Evolutionary conservation across 1,140 invertebrate species (phyloP).

Genomic region (Amyelois transitella): DNA sequence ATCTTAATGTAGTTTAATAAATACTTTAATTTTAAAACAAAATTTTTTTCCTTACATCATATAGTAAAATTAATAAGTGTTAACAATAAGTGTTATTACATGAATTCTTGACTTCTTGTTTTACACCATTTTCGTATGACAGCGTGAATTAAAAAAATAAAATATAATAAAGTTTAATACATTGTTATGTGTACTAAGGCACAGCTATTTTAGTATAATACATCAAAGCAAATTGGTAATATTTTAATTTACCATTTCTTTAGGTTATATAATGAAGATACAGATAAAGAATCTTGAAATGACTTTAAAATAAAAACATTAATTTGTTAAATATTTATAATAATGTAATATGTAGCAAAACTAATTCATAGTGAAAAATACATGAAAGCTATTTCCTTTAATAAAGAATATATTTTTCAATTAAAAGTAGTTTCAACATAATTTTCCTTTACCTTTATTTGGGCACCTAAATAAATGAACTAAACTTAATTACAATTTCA

Average conservation of each 20-base stretch:
- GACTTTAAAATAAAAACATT: no score
- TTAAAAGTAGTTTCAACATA: background rate
- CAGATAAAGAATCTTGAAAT: no score
- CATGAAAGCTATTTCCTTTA: background rate
- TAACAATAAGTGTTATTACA: conserved; percentile 6
- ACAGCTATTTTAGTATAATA: no score
- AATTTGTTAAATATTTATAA: no score
- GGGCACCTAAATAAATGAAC: no score
- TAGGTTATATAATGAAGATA: no score
- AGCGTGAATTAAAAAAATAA: background rate
- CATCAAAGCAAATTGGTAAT: no score
- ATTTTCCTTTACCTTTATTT: background rate
- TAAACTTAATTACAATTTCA: background rate
- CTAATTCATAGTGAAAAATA: no score
- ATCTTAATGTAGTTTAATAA: conserved; percentile 20
- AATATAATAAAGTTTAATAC: no score
- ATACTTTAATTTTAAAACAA: conserved; percentile 34
- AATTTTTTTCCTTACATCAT: conserved; percentile 18
- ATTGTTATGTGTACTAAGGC: no score
- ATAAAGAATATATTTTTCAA: background rate
- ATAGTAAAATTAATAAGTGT: background rate
- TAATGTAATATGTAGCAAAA: no score
- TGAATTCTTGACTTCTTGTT: background rate
- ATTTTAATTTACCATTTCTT: no score
- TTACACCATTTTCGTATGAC: background rate